These are phyloP conservation scores for Dermatemys mawii DNA, from an alignment of 2,113 vertebrate species.

Conservation along the genomic window DNA sequence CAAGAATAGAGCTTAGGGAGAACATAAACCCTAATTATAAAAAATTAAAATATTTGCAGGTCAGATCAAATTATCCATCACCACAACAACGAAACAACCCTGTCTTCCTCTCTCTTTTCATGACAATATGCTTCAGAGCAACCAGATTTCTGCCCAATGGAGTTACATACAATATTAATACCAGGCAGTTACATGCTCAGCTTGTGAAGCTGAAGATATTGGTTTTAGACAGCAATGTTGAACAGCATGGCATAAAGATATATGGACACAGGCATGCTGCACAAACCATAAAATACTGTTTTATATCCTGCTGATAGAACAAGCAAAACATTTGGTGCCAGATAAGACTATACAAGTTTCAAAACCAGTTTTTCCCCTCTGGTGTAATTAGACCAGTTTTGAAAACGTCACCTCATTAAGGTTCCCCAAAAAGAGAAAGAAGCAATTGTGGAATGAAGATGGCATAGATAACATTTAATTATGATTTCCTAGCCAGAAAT, in stretches of 20 bases:
- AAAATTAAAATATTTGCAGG: not conserved
- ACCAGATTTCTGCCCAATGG: not conserved
- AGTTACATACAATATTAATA: not conserved
- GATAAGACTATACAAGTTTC: not conserved
- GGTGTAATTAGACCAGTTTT: not conserved
- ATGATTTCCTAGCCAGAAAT: not conserved
- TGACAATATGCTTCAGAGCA: not conserved
- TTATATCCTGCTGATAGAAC: not conserved
- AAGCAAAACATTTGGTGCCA: not conserved
- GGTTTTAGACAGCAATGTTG: not conserved
- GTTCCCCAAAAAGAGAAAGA: not conserved
- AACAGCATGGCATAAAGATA: not conserved
- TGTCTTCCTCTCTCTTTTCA: not conserved
- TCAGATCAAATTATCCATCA: not conserved
- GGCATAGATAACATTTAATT: not conserved
- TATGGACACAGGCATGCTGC: not conserved
- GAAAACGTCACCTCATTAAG: not conserved
- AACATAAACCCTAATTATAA: not conserved
- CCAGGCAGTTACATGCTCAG: not conserved
- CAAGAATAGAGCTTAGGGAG: not conserved
- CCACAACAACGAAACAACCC: not conserved
- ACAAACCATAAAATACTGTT: not conserved
- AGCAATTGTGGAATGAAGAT: not conserved
- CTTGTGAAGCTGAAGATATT: not conserved
- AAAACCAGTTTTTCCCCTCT: not conserved